phyloP scores from a whole-genome alignment of 2,113 vertebrate genomes.

The Entelurus aequoreus region DNA sequence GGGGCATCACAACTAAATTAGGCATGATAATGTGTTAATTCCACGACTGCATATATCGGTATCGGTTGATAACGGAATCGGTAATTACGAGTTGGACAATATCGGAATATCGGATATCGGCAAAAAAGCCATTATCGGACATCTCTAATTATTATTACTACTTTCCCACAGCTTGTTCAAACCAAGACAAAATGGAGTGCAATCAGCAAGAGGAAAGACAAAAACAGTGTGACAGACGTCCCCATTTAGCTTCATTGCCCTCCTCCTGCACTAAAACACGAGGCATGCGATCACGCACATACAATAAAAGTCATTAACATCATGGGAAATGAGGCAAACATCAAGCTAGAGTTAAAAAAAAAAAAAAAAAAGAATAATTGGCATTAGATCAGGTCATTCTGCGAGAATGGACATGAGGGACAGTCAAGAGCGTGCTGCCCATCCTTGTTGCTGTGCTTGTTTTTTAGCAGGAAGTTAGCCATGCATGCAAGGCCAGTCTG shows the following conservation, averaged over 20 bases:
- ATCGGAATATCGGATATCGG: too few species aligned
- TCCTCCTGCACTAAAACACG: conserved; percentile 3
- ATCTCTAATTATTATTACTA: neutral
- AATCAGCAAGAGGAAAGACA: conserved; percentile 22
- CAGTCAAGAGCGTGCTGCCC: conserved; percentile 21
- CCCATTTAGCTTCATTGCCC: conserved; percentile 33
- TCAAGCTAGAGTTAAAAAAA: conserved; percentile 1
- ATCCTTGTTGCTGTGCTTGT: conserved; percentile 22
- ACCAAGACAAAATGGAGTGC: conserved; percentile 15
- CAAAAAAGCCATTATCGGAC: too few species aligned
- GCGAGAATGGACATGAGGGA: conserved; percentile 9
- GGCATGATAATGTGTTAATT: too few species aligned
- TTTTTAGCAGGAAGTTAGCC: conserved; percentile 45
- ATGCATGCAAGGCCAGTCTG: conserved; percentile 56
- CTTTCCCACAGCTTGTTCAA: neutral
- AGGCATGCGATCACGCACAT: neutral
- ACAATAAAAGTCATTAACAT: conserved; percentile 9
- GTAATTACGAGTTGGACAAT: too few species aligned
- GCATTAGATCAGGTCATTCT: conserved; percentile 28
- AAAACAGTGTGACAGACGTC: neutral
- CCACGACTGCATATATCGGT: too few species aligned
- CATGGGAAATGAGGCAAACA: conserved; percentile 15
- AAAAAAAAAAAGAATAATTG: neutral
- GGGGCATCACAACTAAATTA: too few species aligned
- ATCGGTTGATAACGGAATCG: too few species aligned